These are phyloP conservation scores for Esox lucius DNA, from an alignment of 2,797 vertebrate species.

Conservation along the genomic window DNA sequence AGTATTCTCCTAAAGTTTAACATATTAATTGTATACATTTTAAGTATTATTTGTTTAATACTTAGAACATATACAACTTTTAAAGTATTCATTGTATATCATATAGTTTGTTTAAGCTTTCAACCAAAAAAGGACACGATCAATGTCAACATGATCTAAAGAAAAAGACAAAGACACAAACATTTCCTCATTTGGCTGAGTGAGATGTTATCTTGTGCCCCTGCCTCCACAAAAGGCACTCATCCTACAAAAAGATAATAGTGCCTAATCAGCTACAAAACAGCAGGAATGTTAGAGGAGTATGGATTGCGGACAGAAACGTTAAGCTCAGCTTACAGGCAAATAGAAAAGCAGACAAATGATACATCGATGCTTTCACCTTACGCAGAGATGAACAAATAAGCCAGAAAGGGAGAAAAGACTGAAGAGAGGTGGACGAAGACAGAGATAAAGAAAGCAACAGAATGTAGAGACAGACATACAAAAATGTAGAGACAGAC, in stretches of 20 bases:
- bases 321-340: conserved; percentile 58
- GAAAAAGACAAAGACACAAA: neutral
- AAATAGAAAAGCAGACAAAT: conserved; percentile 63
- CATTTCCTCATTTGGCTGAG: conserved; percentile 3
- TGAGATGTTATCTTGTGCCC: conserved; percentile 12
- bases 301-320: conserved; percentile 45
- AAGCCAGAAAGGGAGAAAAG: conserved; percentile 46
- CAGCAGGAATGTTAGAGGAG: conserved; percentile 53
- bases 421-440: conserved; percentile 42
- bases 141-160: neutral
- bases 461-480: neutral
- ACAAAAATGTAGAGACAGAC: neutral
- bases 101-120: too few relatives aligned
- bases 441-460: conserved; percentile 14
- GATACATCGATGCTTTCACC: conserved; percentile 62
- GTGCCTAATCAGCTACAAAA: conserved; percentile 43
- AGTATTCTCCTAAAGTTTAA: neutral
- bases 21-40: neutral
- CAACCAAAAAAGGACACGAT: neutral
- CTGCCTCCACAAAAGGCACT: conserved; percentile 22
- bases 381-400: conserved; percentile 32
- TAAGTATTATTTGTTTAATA: neutral
- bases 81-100: too few relatives aligned
- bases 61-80: neutral
- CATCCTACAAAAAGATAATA: conserved; percentile 41